phyloP scores from a whole-genome alignment of 2,888 invertebrate species.

The Autographa gamma region DNA sequence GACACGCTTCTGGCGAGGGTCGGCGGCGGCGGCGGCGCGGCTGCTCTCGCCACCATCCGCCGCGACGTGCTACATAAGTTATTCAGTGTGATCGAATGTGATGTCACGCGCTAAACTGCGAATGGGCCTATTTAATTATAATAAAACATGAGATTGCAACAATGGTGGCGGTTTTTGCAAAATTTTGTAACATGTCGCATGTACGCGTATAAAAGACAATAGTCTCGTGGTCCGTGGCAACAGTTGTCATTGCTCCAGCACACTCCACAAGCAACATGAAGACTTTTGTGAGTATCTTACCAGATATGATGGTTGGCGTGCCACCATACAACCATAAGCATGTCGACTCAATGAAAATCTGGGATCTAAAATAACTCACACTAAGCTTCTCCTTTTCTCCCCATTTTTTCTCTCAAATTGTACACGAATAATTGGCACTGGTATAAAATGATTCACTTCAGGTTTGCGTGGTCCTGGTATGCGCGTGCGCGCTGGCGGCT shows the following conservation, averaged over 20 bases:
- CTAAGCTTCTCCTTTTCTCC: no score
- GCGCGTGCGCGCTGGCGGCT: slow-evolving; percentile 60
- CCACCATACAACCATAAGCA: background rate
- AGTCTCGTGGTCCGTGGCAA: background rate
- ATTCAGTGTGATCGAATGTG: slow-evolving; percentile 32
- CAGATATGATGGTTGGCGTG: background rate
- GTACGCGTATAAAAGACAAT: slow-evolving; percentile 47
- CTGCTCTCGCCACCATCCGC: background rate
- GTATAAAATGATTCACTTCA: slow-evolving; percentile 24
- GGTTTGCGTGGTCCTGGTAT: slow-evolving; percentile 65
- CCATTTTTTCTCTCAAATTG: background rate
- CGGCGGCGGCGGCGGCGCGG: background rate
- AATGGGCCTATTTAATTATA: slow-evolving; percentile 47
- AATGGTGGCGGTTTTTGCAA: slow-evolving; percentile 40
- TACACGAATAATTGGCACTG: background rate
- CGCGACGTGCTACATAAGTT: slow-evolving; percentile 15
- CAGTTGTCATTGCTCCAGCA: slow-evolving; percentile 32
- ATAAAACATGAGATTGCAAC: slow-evolving; percentile 60
- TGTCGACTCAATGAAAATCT: background rate
- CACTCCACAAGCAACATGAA: slow-evolving; percentile 60
- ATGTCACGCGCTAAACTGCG: slow-evolving; percentile 37
- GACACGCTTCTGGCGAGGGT: background rate
- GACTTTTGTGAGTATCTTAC: slow-evolving; percentile 64
- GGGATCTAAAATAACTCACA: background rate
- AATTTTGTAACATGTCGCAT: slow-evolving; percentile 53